A percentile compares a stretch with the other conserved stretches of the same genome.
Conservation (phyloP, 2,113 vertebrate genomes). For the Macrotis lagotis region DNA sequence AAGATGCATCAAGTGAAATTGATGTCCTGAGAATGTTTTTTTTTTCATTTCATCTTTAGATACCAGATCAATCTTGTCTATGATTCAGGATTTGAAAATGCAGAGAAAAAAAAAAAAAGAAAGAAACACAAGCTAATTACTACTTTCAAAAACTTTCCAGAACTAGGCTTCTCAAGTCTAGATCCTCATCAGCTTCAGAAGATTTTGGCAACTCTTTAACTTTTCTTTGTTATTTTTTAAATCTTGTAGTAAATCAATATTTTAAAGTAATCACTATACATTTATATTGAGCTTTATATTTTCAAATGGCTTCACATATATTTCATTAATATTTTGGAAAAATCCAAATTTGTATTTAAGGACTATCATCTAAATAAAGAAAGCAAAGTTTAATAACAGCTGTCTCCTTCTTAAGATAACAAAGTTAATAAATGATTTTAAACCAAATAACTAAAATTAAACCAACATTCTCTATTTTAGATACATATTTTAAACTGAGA, state of each 20-base stretch:
- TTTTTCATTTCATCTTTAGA: neutral
- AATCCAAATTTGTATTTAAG: neutral
- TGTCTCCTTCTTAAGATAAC: neutral
- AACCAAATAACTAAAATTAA: neutral
- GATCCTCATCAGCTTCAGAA: neutral
- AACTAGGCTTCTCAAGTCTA: neutral
- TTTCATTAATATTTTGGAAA: neutral
- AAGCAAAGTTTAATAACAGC: neutral
- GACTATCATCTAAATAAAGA: neutral
- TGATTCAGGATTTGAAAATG: neutral
- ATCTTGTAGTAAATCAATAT: neutral
- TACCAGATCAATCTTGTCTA: neutral
- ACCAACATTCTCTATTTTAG: neutral
- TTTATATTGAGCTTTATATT: neutral
- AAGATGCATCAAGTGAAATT: neutral
- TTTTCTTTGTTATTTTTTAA: neutral
- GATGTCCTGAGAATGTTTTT: neutral
- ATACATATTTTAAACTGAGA: neutral
- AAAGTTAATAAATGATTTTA: neutral
- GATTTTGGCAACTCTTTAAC: neutral
- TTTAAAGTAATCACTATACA: neutral
- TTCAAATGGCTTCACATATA: neutral
- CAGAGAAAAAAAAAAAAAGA: neutral
- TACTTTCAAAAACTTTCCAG: neutral
- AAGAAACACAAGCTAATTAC: neutral